Conservation (phyloP, 2,113 vertebrate species). For the Vulpes lagopus region DNA sequence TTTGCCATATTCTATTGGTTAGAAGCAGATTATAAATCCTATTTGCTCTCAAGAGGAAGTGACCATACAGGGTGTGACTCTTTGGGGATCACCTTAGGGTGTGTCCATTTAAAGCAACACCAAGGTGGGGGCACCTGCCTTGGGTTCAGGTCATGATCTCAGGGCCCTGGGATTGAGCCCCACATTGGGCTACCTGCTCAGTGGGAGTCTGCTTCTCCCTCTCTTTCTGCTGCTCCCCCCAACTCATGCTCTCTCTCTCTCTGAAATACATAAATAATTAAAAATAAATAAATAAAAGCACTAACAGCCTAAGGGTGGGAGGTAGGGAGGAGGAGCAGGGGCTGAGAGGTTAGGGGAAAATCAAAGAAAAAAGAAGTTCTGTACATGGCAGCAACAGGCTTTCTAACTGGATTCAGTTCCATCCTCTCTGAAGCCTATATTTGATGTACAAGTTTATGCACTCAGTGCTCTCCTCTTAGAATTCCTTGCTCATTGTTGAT, state of each 20-base stretch:
- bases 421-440: not conserved
- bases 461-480: conserved; percentile 66
- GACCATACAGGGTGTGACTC: not conserved
- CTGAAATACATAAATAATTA: too few species aligned
- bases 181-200: too few species aligned
- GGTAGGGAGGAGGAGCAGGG: too few species aligned
- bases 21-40: not conserved
- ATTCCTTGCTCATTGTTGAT: conserved; percentile 66
- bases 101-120: not conserved
- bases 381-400: not conserved
- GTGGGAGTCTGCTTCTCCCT: too few species aligned
- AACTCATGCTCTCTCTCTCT: too few species aligned
- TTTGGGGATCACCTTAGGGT: not conserved
- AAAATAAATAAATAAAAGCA: not conserved
- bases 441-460: not conserved
- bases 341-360: not conserved
- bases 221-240: too few species aligned
- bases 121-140: not conserved
- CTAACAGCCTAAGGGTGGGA: not conserved
- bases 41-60: not conserved
- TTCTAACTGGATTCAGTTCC: not conserved
- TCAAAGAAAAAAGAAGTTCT: not conserved
- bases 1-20: not conserved
- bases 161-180: too few species aligned
- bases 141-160: too few species aligned